Percentiles rank a stretch among this genome's conserved stretches.
Evolutionary conservation across 1,140 invertebrate species (phyloP).

Genomic region (Calycopis cecrops): DNA sequence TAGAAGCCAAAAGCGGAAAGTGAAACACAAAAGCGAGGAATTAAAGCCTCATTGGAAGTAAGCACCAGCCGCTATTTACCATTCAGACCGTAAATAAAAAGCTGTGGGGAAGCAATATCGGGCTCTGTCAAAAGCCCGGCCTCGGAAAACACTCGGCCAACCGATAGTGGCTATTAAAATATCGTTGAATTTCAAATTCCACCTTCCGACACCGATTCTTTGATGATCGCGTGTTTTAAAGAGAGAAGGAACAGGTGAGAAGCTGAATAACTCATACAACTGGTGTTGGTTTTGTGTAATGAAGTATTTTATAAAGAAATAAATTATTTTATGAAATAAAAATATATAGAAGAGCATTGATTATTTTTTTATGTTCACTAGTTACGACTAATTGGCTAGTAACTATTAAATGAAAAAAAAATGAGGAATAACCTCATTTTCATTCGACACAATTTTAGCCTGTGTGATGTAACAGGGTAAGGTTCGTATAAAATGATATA

Average conservation of each 20-base stretch:
- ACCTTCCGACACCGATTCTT: constrained; percentile 12
- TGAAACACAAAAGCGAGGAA: constrained; percentile 32
- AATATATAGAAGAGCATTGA: too few species aligned
- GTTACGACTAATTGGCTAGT: too few species aligned
- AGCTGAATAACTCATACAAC: too few species aligned
- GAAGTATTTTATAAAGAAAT: too few species aligned
- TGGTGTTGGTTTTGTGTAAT: too few species aligned
- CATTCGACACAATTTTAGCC: too few species aligned
- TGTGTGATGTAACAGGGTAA: too few species aligned
- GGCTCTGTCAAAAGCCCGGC: constrained; percentile 25
- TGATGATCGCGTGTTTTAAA: background rate
- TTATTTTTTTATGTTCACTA: too few species aligned
- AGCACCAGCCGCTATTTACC: constrained; percentile 49
- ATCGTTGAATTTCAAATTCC: constrained; percentile 63
- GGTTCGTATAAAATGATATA: too few species aligned
- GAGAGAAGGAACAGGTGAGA: background rate
- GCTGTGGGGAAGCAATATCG: constrained; percentile 50
- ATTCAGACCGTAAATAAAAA: constrained; percentile 59
- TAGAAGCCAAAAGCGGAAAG: constrained; percentile 19
- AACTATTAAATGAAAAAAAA: too few species aligned
- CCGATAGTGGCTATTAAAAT: constrained; percentile 67
- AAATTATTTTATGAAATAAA: too few species aligned
- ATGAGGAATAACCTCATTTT: too few species aligned
- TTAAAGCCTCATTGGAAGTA: constrained; percentile 45
- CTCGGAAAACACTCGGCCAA: constrained; percentile 13